A percentile compares a stretch with the other conserved stretches of the same genome.
These are phyloP conservation scores for Motacilla alba DNA, from an alignment of 2,113 vertebrate species.

Conservation along the genomic window DNA sequence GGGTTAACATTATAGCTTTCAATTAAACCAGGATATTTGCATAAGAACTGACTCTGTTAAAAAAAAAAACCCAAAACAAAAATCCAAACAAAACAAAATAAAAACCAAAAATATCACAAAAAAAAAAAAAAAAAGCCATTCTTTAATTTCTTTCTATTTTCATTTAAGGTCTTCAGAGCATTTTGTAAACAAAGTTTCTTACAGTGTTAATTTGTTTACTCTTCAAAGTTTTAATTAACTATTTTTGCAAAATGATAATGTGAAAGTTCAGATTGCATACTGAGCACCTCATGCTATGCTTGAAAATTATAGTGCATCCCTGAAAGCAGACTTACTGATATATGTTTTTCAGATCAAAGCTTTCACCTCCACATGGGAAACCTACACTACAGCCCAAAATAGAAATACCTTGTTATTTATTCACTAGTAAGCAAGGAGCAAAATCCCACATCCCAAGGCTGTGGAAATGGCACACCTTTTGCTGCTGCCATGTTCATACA, in stretches of 20 bases:
- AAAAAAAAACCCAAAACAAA: neutral
- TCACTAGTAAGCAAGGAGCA: neutral
- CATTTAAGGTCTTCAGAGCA: neutral
- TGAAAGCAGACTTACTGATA: constrained; percentile 8
- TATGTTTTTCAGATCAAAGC: constrained; percentile 13
- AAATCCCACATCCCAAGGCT: neutral
- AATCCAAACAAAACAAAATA: neutral
- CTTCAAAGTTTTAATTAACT: neutral
- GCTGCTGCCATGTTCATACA: neutral
- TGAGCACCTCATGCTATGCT: neutral
- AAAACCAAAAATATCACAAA: rapidly evolving
- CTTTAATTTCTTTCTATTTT: neutral
- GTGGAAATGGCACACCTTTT: neutral
- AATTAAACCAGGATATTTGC: neutral
- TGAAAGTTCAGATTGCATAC: neutral
- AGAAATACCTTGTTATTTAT: neutral
- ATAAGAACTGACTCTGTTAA: neutral
- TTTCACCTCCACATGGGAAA: neutral
- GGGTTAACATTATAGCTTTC: neutral
- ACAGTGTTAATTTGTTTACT: neutral
- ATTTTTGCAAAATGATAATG: neutral
- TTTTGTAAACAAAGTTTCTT: neutral
- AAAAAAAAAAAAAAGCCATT: neutral
- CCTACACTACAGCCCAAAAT: neutral
- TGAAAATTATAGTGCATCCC: neutral